phyloP scores from a whole-genome alignment of 1,140 invertebrate genomes.

The Semibalanus balanoides region DNA sequence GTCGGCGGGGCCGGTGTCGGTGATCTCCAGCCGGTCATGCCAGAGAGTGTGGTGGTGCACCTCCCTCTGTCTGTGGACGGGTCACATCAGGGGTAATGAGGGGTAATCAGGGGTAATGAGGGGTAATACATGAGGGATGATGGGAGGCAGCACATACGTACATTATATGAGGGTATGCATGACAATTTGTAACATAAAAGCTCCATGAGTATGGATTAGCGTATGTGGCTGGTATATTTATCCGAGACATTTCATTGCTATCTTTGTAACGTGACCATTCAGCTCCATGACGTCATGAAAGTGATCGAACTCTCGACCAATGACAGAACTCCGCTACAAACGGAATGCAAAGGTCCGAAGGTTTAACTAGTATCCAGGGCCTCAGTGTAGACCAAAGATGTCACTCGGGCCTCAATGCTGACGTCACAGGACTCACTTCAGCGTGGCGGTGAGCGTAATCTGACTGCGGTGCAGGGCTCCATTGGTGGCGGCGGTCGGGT shows the following conservation, averaged over 20 bases:
- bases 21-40: conserved; percentile 50
- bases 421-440: not conserved
- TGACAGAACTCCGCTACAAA: no score
- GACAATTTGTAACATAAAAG: no score
- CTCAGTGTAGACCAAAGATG: no score
- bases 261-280: no score
- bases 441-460: not conserved
- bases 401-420: not conserved
- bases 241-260: no score
- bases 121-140: not conserved
- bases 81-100: no score
- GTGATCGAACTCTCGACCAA: no score
- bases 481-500: no score
- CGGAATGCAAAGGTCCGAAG: not conserved
- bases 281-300: no score
- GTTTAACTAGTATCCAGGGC: no score
- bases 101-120: not conserved
- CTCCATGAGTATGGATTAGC: no score
- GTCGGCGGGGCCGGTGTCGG: conserved; percentile 40
- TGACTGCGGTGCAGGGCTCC: not conserved
- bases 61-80: conserved; percentile 26
- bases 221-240: no score
- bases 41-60: conserved; percentile 53
- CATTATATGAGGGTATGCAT: not conserved
- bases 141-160: not conserved